Base-by-base conservation (phyloP, 2,797 vertebrate genomes). In the Lithobates sylvaticus region DNA sequence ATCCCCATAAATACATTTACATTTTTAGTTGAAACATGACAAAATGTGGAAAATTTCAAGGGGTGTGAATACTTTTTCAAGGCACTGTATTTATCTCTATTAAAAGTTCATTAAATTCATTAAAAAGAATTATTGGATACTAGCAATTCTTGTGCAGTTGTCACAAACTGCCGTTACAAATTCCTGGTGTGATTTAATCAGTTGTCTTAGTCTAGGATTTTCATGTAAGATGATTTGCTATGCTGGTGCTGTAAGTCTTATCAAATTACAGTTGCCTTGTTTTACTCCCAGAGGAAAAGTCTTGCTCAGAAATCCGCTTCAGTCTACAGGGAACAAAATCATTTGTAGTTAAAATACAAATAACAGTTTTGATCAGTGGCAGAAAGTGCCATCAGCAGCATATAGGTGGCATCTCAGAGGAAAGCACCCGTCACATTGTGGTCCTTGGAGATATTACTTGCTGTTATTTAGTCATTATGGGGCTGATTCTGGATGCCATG, bases 111-210 rank as follows among this genome's bases (percentile, higher is more conserved):
- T 12, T 3, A 67, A 67, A 67, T 67, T 3, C 65, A 42, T 29
- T 27, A 64, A 34, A 76, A 54, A 32, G 5, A n/a, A 18, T 36
- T 47, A 74, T 85, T 13, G 2, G 16, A 50, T 72, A 44, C 47
- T 23, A 13, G 64, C 47, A n/a, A 32, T 70, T 71, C 58, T 47
- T 76, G 1, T 69, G 18, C 78, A 42, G 44, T 76, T 81, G 73
- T 70, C 69, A 70, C 73, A 68, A 76, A n/a, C 54, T 42, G 68
- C 36, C 23, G 13, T 26, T 29, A 69, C 15, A 81, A 76, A 47
- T 86, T 67, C 79, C 85, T 44, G 39, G 42, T 64, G 79, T 61
- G 65, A 86, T 77, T 26, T 47, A 72, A 82, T 86, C 73, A 86
- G 75, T 44, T 47, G 73, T 27, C n/a, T 34, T 29, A 69, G 29